These are phyloP conservation scores for Micropoecilia bifurca DNA, from an alignment of 2,797 vertebrate species.

Conservation along the genomic window DNA sequence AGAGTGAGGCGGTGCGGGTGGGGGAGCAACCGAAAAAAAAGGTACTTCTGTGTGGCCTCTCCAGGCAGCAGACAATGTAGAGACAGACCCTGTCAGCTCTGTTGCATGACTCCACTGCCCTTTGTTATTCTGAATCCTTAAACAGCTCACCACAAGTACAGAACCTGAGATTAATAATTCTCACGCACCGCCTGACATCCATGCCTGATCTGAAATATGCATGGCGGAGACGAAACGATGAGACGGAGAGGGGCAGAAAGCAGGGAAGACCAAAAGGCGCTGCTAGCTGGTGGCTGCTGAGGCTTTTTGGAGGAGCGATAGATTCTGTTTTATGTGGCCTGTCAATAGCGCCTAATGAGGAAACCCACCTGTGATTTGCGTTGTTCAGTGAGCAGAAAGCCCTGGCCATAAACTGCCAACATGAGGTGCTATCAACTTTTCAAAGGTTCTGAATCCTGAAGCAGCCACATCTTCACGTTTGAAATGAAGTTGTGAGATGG, in stretches of 20 bases:
- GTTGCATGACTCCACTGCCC: conserved; percentile 79
- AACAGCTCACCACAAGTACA: conserved; percentile 80
- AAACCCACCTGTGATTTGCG: conserved; percentile 81
- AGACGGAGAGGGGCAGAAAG: conserved; percentile 39
- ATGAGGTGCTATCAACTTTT: conserved; percentile 76
- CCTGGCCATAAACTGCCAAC: conserved; percentile 76
- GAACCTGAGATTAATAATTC: conserved; percentile 86
- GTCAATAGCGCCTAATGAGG: conserved; percentile 84
- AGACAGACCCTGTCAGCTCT: conserved; percentile 78
- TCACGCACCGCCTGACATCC: conserved; percentile 80
- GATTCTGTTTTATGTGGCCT: conserved; percentile 82
- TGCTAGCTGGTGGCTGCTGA: conserved; percentile 60
- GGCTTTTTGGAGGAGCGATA: conserved; percentile 54
- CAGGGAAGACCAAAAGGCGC: conserved; percentile 60
- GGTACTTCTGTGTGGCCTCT: conserved; percentile 19
- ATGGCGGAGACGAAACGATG: conserved; percentile 61
- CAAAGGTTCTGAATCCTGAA: conserved; percentile 70
- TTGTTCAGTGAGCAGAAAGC: conserved; percentile 67
- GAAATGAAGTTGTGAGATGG: conserved; percentile 73
- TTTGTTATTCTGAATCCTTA: conserved; percentile 87
- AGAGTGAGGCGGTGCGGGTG: conserved; percentile 1
- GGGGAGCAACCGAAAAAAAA: conserved; percentile 25
- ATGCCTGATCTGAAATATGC: conserved; percentile 83
- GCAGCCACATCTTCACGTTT: conserved; percentile 58
- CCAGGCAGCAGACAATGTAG: conserved; percentile 57